These are phyloP conservation scores for Anagyrus pseudococci DNA, from an alignment of 2,888 invertebrate genomes.

Conservation along the genomic window DNA sequence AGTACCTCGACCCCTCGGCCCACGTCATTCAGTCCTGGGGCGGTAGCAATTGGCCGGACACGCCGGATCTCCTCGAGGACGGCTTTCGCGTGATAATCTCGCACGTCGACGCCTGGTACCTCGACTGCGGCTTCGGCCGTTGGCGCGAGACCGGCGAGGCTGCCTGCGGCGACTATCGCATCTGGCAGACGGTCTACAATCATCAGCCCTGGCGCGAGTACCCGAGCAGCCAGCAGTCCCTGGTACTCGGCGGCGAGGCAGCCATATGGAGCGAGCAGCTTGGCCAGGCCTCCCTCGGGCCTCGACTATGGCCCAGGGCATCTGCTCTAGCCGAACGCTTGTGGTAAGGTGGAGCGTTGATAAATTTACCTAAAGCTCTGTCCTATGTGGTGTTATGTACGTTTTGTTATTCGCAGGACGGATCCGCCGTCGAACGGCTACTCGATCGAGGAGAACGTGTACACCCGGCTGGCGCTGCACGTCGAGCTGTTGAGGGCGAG, in stretches of 20 bases:
- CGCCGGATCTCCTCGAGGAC: conserved; percentile 76
- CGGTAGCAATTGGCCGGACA: conserved; percentile 81
- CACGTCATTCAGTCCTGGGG: conserved; percentile 82
- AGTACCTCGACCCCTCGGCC: conserved; percentile 77
- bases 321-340: conserved; percentile 83
- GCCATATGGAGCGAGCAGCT: conserved; percentile 88
- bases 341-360: conserved; percentile 63
- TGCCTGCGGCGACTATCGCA: conserved; percentile 85
- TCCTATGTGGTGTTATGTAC: neutral
- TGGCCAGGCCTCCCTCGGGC: conserved; percentile 75
- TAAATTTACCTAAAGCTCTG: neutral
- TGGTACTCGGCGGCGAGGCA: conserved; percentile 78
- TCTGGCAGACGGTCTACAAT: conserved; percentile 87
- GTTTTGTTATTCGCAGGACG: conserved; percentile 55
- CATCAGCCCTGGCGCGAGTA: conserved; percentile 77
- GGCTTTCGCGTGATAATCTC: conserved; percentile 82
- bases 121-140: conserved; percentile 86
- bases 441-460: conserved; percentile 69
- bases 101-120: conserved; percentile 88
- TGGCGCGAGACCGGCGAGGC: conserved; percentile 86
- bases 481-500: conserved; percentile 70
- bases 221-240: conserved; percentile 50
- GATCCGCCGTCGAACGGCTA: conserved; percentile 65
- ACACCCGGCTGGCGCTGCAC: conserved; percentile 73
- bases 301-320: conserved; percentile 82